Evolutionary conservation across 2,888 invertebrate species (phyloP).

Genomic region (Neoascia interrupta): DNA sequence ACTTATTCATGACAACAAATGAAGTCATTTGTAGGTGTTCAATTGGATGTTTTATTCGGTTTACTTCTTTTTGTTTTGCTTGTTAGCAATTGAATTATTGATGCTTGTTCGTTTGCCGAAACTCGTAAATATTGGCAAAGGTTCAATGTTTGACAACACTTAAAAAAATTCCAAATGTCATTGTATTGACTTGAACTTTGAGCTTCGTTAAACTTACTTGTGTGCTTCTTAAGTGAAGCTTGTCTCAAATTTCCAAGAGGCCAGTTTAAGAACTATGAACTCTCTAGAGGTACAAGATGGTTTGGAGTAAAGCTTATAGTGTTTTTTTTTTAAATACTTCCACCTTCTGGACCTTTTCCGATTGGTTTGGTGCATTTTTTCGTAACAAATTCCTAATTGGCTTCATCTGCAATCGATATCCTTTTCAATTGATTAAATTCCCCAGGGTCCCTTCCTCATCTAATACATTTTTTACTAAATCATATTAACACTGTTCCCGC

Average conservation of each 20-base stretch:
- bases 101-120: conserved; percentile 4
- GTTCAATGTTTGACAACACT: too few relatives aligned
- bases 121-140: conserved; percentile 17
- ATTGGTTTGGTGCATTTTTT: too few relatives aligned
- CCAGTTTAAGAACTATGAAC: too few relatives aligned
- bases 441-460: conserved; percentile 14
- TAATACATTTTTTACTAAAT: conserved; percentile 8
- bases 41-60: conserved; percentile 54
- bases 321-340: too few relatives aligned
- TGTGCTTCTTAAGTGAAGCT: too few relatives aligned
- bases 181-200: too few relatives aligned
- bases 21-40: conserved; percentile 63
- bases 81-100: conserved; percentile 18
- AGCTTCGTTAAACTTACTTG: too few relatives aligned
- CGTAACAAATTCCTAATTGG: conserved; percentile 34
- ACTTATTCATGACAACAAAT: conserved; percentile 64
- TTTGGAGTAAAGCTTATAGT: too few relatives aligned
- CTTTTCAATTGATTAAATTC: conserved; percentile 63
- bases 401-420: conserved; percentile 27
- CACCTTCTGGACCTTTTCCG: too few relatives aligned
- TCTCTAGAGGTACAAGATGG: too few relatives aligned
- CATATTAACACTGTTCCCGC: conserved; percentile 47
- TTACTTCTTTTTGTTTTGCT: not conserved
- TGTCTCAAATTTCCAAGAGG: too few relatives aligned
- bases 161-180: too few relatives aligned